phyloP scores from a whole-genome alignment of 2,113 vertebrate genomes.

The Pithys albifrons region DNA sequence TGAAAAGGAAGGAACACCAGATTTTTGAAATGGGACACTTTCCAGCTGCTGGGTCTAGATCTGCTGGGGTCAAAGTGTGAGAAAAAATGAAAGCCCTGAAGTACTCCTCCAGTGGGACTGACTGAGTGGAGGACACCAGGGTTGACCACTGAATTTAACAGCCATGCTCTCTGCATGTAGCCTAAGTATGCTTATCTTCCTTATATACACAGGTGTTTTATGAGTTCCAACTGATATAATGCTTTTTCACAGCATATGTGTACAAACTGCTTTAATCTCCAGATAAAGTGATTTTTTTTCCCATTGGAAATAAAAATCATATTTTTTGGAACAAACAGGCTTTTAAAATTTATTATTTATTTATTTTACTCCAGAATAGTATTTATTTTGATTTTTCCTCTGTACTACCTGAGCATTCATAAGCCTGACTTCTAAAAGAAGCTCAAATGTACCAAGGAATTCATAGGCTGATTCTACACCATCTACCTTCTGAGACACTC shows the following conservation, averaged over 20 bases:
- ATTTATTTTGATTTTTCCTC: neutral
- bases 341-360: neutral
- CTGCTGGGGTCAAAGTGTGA: too few relatives aligned
- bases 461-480: neutral
- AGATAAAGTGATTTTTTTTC: neutral
- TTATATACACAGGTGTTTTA: neutral
- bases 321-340: neutral
- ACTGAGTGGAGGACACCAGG: neutral
- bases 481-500: neutral
- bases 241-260: fast-evolving
- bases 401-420: fast-evolving
- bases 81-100: neutral
- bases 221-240: fast-evolving
- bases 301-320: neutral
- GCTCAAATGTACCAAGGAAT: neutral
- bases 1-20: neutral
- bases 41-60: neutral
- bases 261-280: neutral
- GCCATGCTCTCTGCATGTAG: neutral
- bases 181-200: neutral
- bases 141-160: neutral
- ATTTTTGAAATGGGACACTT: neutral
- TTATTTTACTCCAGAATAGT: neutral
- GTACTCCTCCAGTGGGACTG: neutral
- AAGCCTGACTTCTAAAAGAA: neutral